phyloP scores from a whole-genome alignment of 2,888 invertebrate species.

The Euzetes globulus region DNA sequence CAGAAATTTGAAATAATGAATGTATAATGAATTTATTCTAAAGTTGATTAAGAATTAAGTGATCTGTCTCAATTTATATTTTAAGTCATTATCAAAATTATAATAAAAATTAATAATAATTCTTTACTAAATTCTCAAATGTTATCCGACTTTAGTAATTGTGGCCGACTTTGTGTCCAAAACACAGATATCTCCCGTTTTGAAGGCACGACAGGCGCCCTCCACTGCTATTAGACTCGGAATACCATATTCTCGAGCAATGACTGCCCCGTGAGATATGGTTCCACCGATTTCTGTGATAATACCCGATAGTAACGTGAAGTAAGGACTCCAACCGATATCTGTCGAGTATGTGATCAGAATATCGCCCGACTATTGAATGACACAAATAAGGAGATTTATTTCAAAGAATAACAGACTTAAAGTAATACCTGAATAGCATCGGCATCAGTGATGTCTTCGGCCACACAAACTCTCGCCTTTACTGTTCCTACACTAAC shows the following conservation, averaged over 20 bases:
- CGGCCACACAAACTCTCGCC: slow-evolving; percentile 30
- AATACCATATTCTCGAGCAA: slow-evolving; percentile 75
- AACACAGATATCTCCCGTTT: slow-evolving; percentile 39
- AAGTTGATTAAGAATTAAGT: too few relatives aligned
- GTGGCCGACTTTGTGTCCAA: slow-evolving; percentile 37
- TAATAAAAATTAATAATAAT: too few relatives aligned
- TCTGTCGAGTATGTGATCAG: slow-evolving; percentile 69
- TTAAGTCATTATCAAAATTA: too few relatives aligned
- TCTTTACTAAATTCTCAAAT: too few relatives aligned
- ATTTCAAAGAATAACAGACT: background rate
- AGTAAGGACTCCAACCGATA: slow-evolving; percentile 78
- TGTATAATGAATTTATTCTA: too few relatives aligned
- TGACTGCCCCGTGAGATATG: slow-evolving; percentile 73
- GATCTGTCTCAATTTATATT: too few relatives aligned
- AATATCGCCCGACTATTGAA: slow-evolving; percentile 56
- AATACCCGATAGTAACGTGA: slow-evolving; percentile 67
- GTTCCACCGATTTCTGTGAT: slow-evolving; percentile 75
- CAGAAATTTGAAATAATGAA: too few relatives aligned
- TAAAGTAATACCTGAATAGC: slow-evolving; percentile 18
- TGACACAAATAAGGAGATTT: background rate
- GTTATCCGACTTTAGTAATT: slow-evolving; percentile 35
- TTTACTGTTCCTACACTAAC: slow-evolving; percentile 24
- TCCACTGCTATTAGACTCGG: slow-evolving; percentile 71
- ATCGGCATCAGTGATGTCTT: slow-evolving; percentile 27
- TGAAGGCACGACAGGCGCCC: slow-evolving; percentile 54